Percentiles rank a stretch among this genome's conserved stretches.
Conservation (phyloP, 2,797 vertebrate species). For the Sebastes vulpes region DNA sequence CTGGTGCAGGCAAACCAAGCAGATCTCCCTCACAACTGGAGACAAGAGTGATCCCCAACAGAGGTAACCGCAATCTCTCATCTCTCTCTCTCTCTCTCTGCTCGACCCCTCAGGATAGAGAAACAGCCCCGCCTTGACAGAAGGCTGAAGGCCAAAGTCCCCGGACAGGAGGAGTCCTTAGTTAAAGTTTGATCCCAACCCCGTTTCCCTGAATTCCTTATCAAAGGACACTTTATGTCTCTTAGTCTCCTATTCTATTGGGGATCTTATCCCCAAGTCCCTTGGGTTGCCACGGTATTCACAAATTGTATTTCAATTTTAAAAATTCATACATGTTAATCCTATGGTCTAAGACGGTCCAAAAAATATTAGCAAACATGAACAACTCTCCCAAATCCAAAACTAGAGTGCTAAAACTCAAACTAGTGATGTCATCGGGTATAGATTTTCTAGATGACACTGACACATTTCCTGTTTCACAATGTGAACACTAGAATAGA, state of each 20-base stretch:
- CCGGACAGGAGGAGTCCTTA: accelerated
- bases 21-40: accelerated
- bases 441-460: too few species aligned
- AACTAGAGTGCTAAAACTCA: too few species aligned
- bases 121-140: background rate
- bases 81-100: background rate
- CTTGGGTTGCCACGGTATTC: background rate
- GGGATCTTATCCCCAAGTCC: background rate
- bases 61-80: background rate
- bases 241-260: background rate
- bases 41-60: accelerated
- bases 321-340: accelerated
- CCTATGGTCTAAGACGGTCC: too few species aligned
- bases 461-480: too few species aligned
- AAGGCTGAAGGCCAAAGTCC: background rate
- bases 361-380: too few species aligned
- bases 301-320: too few species aligned
- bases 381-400: too few species aligned
- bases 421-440: too few species aligned
- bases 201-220: too few species aligned
- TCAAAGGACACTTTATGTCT: background rate
- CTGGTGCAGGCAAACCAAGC: background rate
- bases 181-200: too few species aligned
- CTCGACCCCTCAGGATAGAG: accelerated
- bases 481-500: too few species aligned